Base-by-base conservation (phyloP, 2,113 vertebrate species). In the Solenodon paradoxus region DNA sequence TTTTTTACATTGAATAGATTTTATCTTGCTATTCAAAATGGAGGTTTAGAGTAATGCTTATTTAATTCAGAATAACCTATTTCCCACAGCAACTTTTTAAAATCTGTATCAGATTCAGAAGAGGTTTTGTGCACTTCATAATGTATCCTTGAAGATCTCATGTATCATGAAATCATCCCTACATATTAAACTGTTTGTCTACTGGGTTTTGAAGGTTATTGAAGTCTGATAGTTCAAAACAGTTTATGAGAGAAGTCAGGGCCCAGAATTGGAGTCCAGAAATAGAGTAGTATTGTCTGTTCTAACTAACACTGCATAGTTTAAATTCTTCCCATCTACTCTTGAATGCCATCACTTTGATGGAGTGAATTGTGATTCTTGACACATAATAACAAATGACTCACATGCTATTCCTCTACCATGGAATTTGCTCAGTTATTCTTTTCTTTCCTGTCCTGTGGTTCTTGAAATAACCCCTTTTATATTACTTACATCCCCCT, bases 391-490 rank as follows among this genome's bases (percentile, higher is more conserved):
- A 88, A 88, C 35, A 69, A 93, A 81, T 77, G 84, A 57, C 55
- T 71, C 75, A 5, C 28, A 55, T 42, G n/a, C 15, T 57, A 47
- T 84, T 90, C 38, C n/a, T 93, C 55, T 35, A 49, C 59, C 35
- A 0, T n/a, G 69, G 69, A 69, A 92, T 94, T 84, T 88, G 20
- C 75, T 90, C 61, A 42, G 22, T 68, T 57, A 45, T 77, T 92
- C 84, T 85, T 80, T 77, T 74, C 74, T 79, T 87, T 71, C 20
- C 32, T 84, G 49, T 63, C 57, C 83, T 90, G 57, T 63, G 74
- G 61, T 59, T 95, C 80, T 92, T 32, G 40, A 92, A 93, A 92
- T 35, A 92, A 93, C 47, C 64, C 64, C n/a, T 75, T 97, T 95
- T 88, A n/a, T 75, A 57, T 26, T 49, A 20, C 11, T 49, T 42